Evolutionary conservation across 2,888 invertebrate species (phyloP).

Genomic region (Colostygia pectinataria): DNA sequence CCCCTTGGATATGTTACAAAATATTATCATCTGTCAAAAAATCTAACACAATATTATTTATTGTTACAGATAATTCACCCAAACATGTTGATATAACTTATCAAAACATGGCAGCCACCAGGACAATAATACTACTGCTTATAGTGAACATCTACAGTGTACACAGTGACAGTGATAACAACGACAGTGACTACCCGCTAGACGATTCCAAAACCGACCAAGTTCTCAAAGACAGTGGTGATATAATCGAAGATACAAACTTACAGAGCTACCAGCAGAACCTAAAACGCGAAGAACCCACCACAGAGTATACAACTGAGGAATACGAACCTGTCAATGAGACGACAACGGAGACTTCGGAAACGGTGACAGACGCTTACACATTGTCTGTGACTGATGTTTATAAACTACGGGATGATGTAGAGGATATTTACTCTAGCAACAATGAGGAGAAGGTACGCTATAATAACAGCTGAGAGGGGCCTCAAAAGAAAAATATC

Average conservation of each 20-base stretch:
- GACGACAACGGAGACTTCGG: constrained; percentile 4
- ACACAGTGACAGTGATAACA: constrained; percentile 27
- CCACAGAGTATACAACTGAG: constrained; percentile 14
- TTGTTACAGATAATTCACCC: constrained; percentile 29
- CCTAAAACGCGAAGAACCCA: constrained; percentile 1
- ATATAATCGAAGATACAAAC: constrained; percentile 32
- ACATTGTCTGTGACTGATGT: constrained; percentile 31
- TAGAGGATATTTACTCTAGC: constrained; percentile 20
- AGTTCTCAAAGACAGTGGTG: constrained; percentile 25
- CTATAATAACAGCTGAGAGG: constrained; percentile 15
- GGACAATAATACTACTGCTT: constrained; percentile 31
- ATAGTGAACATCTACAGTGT: constrained; percentile 20
- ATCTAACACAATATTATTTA: not conserved
- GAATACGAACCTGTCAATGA: constrained; percentile 1
- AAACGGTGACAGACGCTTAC: constrained; percentile 10
- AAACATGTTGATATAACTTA: constrained; percentile 22
- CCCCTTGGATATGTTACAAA: too few relatives aligned
- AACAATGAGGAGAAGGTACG: constrained; percentile 32
- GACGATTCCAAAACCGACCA: constrained; percentile 31
- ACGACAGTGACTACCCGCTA: constrained; percentile 27
- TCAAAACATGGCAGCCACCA: constrained; percentile 36
- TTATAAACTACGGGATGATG: constrained; percentile 28
- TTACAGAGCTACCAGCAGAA: constrained; percentile 30
- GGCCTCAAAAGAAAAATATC: too few relatives aligned
- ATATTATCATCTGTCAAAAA: too few relatives aligned